Conservation (phyloP, 2,113 vertebrate species). For the Pontoporia blainvillei region DNA sequence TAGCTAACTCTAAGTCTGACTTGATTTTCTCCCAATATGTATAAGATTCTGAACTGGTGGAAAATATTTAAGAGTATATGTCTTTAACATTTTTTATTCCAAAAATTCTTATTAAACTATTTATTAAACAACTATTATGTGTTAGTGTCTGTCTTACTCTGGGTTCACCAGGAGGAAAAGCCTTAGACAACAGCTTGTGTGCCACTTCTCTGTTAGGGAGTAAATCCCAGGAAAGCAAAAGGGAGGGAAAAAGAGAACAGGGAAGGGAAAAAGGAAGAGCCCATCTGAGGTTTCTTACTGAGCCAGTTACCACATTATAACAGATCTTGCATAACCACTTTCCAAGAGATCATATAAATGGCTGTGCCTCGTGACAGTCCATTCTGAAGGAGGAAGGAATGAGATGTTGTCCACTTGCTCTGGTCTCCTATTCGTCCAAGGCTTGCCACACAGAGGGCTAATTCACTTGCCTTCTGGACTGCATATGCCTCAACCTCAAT, state of each 20-base stretch:
- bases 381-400: background rate
- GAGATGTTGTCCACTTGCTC: background rate
- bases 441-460: background rate
- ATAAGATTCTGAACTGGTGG: background rate
- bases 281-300: background rate
- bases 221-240: background rate
- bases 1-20: background rate
- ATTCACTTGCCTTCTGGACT: background rate
- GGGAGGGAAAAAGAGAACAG: background rate
- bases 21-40: background rate
- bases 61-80: background rate
- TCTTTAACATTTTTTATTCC: background rate
- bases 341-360: background rate
- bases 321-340: background rate
- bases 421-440: background rate
- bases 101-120: background rate
- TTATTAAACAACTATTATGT: background rate
- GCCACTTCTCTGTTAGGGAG: background rate
- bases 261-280: background rate
- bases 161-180: background rate
- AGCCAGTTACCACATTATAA: too few species aligned
- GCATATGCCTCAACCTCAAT: rapidly evolving
- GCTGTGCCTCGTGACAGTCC: background rate
- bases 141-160: background rate
- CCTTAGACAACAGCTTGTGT: background rate